Conservation (phyloP, 1,140 invertebrate species). For the Heliconius himera region DNA sequence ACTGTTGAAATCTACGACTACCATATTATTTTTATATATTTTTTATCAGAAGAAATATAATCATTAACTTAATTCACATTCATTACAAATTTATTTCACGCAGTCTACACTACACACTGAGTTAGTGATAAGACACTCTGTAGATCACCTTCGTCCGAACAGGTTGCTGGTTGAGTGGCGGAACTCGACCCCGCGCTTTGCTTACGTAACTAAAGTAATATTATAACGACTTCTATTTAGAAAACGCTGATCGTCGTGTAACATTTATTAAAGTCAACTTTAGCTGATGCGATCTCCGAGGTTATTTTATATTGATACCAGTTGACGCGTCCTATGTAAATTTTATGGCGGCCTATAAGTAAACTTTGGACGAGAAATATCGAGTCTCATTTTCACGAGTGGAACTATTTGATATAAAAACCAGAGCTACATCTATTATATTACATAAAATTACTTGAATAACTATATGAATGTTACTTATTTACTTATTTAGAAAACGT, state of each 20-base stretch:
- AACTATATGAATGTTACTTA: neutral
- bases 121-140: no score
- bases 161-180: neutral
- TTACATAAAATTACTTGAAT: neutral
- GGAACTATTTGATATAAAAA: neutral
- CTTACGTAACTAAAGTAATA: neutral
- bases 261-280: neutral
- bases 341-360: conserved; percentile 24
- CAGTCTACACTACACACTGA: no score
- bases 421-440: neutral
- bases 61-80: no score
- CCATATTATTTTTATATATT: neutral
- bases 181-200: neutral
- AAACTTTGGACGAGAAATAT: conserved; percentile 18
- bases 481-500: no score
- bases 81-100: no score
- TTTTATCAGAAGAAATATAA: no score
- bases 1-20: neutral
- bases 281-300: no score
- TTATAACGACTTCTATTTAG: neutral
- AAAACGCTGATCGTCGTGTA: neutral
- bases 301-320: neutral
- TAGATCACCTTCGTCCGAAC: no score
- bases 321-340: conserved; percentile 30
- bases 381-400: conserved; percentile 7